Evolutionary conservation across 2,797 vertebrate genomes (phyloP).

Genomic region (Centropyge bicolor): DNA sequence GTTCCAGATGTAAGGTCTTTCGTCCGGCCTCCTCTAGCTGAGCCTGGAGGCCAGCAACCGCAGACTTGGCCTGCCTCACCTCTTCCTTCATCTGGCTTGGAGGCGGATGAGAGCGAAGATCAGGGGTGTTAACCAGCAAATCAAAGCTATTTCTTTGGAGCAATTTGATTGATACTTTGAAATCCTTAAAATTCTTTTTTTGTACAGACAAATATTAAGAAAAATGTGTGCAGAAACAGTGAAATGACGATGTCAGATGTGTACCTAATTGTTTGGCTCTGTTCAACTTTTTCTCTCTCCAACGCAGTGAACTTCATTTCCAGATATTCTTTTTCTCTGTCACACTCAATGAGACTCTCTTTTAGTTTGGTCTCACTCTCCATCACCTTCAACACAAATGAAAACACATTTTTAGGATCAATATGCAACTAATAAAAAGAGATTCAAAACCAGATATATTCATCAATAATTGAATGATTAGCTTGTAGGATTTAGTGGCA

Average conservation of each 20-base stretch:
- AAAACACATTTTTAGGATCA: background rate
- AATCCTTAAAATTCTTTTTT: background rate
- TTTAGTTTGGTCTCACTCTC: constrained; percentile 81
- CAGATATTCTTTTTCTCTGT: constrained; percentile 84
- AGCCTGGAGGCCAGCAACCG: constrained; percentile 79
- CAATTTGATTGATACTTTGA: background rate
- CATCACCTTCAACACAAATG: constrained; percentile 62
- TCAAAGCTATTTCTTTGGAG: background rate
- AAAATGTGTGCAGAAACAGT: fast-evolving
- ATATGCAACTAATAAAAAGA: background rate
- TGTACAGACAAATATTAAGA: background rate
- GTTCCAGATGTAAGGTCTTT: constrained; percentile 82
- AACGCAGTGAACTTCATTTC: constrained; percentile 66
- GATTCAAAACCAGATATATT: background rate
- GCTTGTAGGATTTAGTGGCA: no score
- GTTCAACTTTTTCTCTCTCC: constrained; percentile 65
- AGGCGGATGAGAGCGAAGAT: background rate
- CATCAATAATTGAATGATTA: background rate
- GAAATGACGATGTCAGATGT: background rate
- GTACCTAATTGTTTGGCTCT: constrained; percentile 71
- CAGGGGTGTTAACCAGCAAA: background rate
- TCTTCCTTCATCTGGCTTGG: constrained; percentile 86
- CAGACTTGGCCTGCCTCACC: constrained; percentile 75
- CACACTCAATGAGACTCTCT: constrained; percentile 80
- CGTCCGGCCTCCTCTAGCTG: constrained; percentile 79